Evolutionary conservation across 2,113 vertebrate species (phyloP).

Genomic region (Heteronetta atricapilla): DNA sequence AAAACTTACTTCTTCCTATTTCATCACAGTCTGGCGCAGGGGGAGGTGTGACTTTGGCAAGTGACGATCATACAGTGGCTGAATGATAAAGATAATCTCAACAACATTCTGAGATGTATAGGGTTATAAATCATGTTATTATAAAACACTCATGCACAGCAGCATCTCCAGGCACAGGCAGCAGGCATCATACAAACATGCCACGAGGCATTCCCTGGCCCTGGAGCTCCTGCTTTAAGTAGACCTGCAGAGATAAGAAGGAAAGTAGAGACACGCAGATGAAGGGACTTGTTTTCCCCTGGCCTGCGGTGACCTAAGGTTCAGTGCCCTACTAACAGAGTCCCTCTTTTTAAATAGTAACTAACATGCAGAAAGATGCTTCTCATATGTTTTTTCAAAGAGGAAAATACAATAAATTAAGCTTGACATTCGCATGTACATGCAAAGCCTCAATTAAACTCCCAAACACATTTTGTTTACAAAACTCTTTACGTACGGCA

Average conservation of each 20-base stretch:
- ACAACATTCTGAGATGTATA: not conserved
- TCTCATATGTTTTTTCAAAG: not conserved
- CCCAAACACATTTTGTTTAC: conserved; percentile 11
- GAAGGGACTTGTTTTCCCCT: not conserved
- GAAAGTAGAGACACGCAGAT: not conserved
- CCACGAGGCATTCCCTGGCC: not conserved
- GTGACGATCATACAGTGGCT: not conserved
- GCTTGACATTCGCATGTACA: not conserved
- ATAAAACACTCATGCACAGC: not conserved
- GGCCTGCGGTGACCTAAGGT: not conserved
- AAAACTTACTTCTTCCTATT: not conserved
- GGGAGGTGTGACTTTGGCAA: not conserved
- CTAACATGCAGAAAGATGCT: not conserved
- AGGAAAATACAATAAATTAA: not conserved
- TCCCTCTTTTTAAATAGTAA: not conserved
- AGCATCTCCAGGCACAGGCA: not conserved
- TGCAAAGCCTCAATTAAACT: not conserved
- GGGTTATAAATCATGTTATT: not conserved
- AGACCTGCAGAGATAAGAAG: not conserved
- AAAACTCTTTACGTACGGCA: not conserved
- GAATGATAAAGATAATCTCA: not conserved
- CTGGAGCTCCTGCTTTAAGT: not conserved
- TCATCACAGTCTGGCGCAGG: not conserved
- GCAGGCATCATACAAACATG: not conserved
- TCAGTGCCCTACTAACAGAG: not conserved